Evolutionary conservation across 2,888 invertebrate species (phyloP).

Genomic region (Stramonita haemastoma): DNA sequence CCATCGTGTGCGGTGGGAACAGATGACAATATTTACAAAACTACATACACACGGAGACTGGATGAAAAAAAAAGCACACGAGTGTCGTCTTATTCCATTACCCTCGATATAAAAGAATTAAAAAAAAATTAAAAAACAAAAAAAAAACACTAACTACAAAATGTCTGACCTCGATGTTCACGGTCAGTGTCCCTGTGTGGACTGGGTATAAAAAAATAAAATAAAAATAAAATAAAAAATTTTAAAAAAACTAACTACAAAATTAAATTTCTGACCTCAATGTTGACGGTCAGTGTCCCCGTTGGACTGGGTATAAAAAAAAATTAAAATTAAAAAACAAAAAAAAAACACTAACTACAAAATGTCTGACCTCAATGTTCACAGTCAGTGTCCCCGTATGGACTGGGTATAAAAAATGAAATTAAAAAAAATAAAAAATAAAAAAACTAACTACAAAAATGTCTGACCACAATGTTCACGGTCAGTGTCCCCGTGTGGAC

Average conservation of each 20-base stretch:
- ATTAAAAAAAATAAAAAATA: too few species aligned
- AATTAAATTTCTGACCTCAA: slow-evolving; percentile 70
- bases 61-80: too few species aligned
- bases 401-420: too few species aligned
- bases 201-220: slow-evolving; percentile 43
- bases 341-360: too few species aligned
- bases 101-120: too few species aligned
- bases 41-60: too few species aligned
- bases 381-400: slow-evolving; percentile 79
- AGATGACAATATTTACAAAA: too few species aligned
- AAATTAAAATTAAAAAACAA: too few species aligned
- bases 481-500: slow-evolving; percentile 74
- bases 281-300: slow-evolving; percentile 82
- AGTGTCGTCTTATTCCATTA: too few species aligned
- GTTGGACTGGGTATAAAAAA: slow-evolving; percentile 49
- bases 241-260: background rate
- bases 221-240: too few species aligned
- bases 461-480: slow-evolving; percentile 81
- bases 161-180: slow-evolving; percentile 80
- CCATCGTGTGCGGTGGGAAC: too few species aligned
- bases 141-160: background rate
- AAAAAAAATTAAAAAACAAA: too few species aligned
- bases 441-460: background rate
- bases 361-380: slow-evolving; percentile 79
- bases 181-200: slow-evolving; percentile 78